phyloP scores from a whole-genome alignment of 2,888 invertebrate species.

The Protodeltote pygarga region DNA sequence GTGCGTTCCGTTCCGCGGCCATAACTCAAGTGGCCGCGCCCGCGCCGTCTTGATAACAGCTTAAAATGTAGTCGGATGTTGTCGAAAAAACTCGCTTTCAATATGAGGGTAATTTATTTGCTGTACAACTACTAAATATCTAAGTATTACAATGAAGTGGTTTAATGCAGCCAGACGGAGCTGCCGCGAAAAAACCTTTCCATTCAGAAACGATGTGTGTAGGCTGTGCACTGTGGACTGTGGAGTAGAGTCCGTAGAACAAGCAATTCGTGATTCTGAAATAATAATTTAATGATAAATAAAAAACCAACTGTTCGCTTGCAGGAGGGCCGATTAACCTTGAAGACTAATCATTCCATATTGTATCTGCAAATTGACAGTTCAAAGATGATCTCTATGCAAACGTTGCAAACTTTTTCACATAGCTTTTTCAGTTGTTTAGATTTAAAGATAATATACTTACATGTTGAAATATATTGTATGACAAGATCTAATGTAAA shows the following conservation, averaged over 20 bases:
- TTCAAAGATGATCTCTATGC: no score
- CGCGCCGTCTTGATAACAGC: slow-evolving; percentile 66
- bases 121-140: slow-evolving; percentile 71
- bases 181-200: slow-evolving; percentile 56
- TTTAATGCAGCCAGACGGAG: slow-evolving; percentile 61
- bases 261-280: neutral
- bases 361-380: no score
- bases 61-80: slow-evolving; percentile 70
- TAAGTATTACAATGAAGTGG: slow-evolving; percentile 77
- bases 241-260: slow-evolving; percentile 20
- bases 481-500: no score
- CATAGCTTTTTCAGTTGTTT: no score
- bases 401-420: no score
- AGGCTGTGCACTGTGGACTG: no score
- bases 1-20: slow-evolving; percentile 41
- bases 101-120: slow-evolving; percentile 71
- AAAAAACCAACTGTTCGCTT: no score
- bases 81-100: slow-evolving; percentile 66
- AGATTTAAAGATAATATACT: no score
- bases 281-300: neutral
- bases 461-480: no score
- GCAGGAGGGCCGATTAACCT: no score
- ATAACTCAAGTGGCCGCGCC: slow-evolving; percentile 68
- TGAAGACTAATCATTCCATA: no score
- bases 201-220: slow-evolving; percentile 62